Conservation (phyloP, 2,888 invertebrate species). For the Aethes cnicana region DNA sequence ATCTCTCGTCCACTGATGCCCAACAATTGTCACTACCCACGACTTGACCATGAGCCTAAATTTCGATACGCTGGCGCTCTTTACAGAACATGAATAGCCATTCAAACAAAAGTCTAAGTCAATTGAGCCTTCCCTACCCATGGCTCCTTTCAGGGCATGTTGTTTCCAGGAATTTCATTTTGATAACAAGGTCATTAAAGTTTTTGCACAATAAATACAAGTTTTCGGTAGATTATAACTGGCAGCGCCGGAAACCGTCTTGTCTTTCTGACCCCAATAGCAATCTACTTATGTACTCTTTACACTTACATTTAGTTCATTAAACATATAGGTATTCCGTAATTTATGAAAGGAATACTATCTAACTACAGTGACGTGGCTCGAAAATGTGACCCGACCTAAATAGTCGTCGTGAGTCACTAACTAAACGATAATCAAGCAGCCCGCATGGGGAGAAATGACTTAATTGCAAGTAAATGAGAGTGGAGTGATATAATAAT, state of each 20-base stretch:
- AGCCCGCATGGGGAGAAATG: constrained; percentile 71
- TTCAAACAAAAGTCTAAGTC: constrained; percentile 3
- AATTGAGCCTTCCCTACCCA: constrained; percentile 8
- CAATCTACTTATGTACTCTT: constrained; percentile 52
- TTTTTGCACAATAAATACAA: constrained; percentile 45
- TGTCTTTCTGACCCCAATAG: constrained; percentile 57
- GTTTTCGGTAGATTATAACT: constrained; percentile 58
- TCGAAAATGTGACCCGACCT: too few species aligned
- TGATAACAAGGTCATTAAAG: constrained; percentile 41
- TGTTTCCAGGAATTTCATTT: constrained; percentile 39
- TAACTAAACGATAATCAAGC: constrained; percentile 42
- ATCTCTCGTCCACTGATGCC: constrained; percentile 42
- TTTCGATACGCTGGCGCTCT: constrained; percentile 50
- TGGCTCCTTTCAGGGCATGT: neutral
- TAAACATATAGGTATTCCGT: too few species aligned
- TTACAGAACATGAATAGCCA: constrained; percentile 3
- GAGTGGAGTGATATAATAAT: constrained; percentile 63
- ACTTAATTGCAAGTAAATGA: constrained; percentile 75
- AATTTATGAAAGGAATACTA: too few species aligned
- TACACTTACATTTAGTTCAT: constrained; percentile 10
- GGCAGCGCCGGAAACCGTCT: constrained; percentile 65
- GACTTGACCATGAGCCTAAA: constrained; percentile 34
- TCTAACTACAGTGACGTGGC: too few species aligned
- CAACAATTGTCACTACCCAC: constrained; percentile 48
- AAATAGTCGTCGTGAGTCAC: constrained; percentile 33